Evolutionary conservation across 92 coral and sea anemone species (phyloP).

Genomic region (Umimayanthus chanpuru): DNA sequence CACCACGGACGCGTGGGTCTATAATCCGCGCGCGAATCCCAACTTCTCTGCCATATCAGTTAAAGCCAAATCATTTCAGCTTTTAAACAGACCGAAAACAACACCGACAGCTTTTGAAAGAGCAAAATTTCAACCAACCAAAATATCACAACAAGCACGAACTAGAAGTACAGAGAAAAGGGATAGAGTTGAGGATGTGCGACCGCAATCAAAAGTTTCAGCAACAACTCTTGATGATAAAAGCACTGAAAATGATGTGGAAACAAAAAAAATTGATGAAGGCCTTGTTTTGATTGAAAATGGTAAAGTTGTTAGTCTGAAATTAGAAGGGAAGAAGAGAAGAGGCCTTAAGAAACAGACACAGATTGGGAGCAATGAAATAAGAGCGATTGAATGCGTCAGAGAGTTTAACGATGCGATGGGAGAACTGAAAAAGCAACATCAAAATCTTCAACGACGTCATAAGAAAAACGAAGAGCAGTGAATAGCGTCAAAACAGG

Average conservation of each 20-base stretch:
- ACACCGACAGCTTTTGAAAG: constrained; percentile 10
- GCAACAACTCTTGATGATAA: neutral
- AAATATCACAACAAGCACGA: neutral
- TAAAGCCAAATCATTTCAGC: constrained; percentile 21
- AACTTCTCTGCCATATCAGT: constrained; percentile 29
- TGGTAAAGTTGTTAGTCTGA: constrained; percentile 33
- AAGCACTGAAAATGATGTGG: neutral
- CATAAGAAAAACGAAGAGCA: neutral
- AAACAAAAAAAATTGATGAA: constrained; percentile 1
- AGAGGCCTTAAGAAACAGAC: neutral
- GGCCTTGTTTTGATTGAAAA: constrained; percentile 33
- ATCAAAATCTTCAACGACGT: constrained; percentile 4
- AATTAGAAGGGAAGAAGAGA: neutral
- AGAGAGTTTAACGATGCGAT: constrained; percentile 25
- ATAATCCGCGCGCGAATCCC: constrained; percentile 6
- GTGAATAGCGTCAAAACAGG: neutral
- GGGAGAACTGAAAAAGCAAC: neutral
- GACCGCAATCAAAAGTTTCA: neutral
- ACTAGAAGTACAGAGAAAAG: neutral
- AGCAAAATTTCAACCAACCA: neutral
- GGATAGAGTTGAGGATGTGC: neutral
- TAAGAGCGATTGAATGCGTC: constrained; percentile 15
- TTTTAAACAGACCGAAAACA: constrained; percentile 19
- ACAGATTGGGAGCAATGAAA: neutral
- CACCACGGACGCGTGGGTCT: constrained; percentile 4